These are phyloP conservation scores for Heteromormyrus szaboi DNA, from an alignment of 2,797 vertebrate genomes.

Conservation along the genomic window DNA sequence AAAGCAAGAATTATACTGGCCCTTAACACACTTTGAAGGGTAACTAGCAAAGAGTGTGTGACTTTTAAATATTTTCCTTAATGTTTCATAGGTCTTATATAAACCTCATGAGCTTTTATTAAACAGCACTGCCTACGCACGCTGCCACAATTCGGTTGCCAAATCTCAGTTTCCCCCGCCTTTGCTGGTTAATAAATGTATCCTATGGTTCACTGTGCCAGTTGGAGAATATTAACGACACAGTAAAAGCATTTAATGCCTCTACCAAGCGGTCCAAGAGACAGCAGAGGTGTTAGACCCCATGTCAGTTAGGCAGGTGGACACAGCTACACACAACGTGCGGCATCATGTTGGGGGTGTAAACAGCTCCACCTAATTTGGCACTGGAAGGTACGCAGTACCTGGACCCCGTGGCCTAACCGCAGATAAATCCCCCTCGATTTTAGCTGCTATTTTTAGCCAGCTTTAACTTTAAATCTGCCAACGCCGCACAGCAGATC, in stretches of 20 bases:
- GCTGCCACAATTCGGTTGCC: neutral
- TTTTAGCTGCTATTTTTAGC: constrained; percentile 9
- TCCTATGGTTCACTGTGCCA: neutral
- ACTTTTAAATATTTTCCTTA: constrained; percentile 22
- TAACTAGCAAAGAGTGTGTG: constrained; percentile 6
- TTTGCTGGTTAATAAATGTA: constrained; percentile 17
- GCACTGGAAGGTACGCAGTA: neutral
- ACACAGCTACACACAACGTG: neutral
- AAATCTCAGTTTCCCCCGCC: neutral
- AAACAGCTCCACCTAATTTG: neutral
- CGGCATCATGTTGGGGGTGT: neutral
- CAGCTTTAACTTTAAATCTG: constrained; percentile 2
- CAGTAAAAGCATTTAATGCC: neutral
- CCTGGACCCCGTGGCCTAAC: neutral
- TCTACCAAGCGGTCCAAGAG: constrained; percentile 6
- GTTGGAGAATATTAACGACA: neutral
- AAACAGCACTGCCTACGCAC: neutral
- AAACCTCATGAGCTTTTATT: constrained; percentile 20
- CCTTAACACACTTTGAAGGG: neutral
- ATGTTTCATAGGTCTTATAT: constrained; percentile 21
- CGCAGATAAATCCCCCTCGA: neutral
- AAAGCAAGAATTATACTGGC: neutral
- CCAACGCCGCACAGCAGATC: neutral
- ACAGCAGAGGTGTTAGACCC: neutral
- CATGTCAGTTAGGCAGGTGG: neutral